These are phyloP conservation scores for Pollenia amentaria DNA, from an alignment of 2,888 invertebrate species.

Conservation along the genomic window DNA sequence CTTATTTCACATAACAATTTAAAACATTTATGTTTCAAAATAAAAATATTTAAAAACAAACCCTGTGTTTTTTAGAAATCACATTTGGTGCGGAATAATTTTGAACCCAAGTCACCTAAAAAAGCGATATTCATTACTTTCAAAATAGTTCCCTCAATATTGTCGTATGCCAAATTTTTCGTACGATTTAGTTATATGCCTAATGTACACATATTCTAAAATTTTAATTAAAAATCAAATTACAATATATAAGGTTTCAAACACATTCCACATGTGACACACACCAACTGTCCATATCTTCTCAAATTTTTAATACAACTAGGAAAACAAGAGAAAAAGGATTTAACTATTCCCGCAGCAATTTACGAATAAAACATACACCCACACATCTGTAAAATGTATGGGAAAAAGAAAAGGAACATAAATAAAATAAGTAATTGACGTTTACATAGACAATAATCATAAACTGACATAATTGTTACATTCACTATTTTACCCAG, in stretches of 20 bases:
- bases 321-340: not conserved
- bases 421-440: slow-evolving; percentile 45
- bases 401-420: not conserved
- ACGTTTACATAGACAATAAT: slow-evolving; percentile 68
- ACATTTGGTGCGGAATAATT: no score
- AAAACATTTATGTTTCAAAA: no score
- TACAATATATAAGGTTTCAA: not conserved
- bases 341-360: slow-evolving; percentile 24
- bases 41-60: no score
- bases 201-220: not conserved
- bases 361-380: not conserved
- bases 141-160: no score
- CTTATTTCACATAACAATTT: no score
- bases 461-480: slow-evolving; percentile 67
- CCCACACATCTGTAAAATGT: not conserved
- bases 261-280: not conserved
- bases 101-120: no score
- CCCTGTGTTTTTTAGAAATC: no score
- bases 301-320: not conserved
- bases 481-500: slow-evolving; percentile 57
- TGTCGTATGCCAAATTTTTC: no score
- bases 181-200: no score
- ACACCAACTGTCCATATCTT: not conserved
- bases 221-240: slow-evolving; percentile 39
- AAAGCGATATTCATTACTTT: no score